Evolutionary conservation across 35 echinoderm and acorn worm genomes (phyloP).

Genomic region (Chiridota heheva): DNA sequence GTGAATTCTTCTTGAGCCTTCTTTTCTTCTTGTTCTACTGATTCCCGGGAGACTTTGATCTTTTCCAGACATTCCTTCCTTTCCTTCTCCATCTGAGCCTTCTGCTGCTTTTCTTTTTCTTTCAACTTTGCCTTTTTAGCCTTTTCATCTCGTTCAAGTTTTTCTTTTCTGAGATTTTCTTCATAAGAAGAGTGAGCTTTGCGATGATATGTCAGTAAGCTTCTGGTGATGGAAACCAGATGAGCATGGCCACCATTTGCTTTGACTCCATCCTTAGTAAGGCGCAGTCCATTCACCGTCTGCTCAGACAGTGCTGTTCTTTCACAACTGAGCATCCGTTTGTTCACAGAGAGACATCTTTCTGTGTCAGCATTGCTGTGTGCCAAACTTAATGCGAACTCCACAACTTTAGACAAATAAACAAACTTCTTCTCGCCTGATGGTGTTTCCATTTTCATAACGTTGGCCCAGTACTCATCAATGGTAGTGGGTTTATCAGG

Average conservation of each 20-base stretch:
- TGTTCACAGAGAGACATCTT: neutral
- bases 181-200: neutral
- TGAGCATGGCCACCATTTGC: neutral
- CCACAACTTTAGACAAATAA: neutral
- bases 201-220: neutral
- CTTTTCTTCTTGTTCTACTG: neutral
- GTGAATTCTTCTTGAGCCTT: too few relatives aligned
- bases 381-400: neutral
- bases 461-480: neutral
- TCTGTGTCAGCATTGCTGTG: slow-evolving; percentile 3
- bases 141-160: too few relatives aligned
- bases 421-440: neutral
- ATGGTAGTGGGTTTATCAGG: neutral
- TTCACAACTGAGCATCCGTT: neutral
- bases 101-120: neutral
- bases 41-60: neutral
- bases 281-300: neutral
- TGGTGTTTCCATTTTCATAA: neutral
- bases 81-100: slow-evolving; percentile 1
- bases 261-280: slow-evolving; percentile 1
- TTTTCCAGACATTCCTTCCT: neutral
- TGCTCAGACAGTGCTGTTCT: neutral
- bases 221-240: neutral
- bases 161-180: neutral
- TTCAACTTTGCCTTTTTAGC: neutral